Evolutionary conservation across 2,888 invertebrate species (phyloP).

Genomic region (Lutraria lutraria): DNA sequence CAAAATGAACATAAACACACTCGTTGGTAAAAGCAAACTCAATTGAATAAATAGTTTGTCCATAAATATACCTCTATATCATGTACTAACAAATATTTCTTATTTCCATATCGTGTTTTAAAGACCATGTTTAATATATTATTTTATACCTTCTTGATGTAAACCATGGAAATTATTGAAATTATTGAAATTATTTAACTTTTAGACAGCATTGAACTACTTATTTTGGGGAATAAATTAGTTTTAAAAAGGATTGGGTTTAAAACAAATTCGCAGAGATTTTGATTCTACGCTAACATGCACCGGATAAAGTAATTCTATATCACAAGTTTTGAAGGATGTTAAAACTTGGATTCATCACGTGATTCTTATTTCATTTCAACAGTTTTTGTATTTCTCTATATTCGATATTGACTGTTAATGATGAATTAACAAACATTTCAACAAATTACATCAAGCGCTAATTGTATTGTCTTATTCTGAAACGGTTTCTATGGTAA

Average conservation of each 20-base stretch:
- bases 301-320: no score
- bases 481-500: slow-evolving; percentile 11
- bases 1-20: slow-evolving; percentile 24
- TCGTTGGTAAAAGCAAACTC: neutral
- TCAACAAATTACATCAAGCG: neutral
- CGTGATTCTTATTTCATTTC: neutral
- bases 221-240: no score
- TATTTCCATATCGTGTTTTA: neutral
- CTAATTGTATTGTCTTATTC: neutral
- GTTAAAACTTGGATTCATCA: neutral
- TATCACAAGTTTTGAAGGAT: neutral
- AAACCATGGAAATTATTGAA: neutral
- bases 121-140: neutral
- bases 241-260: no score
- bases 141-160: neutral
- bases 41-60: neutral
- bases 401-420: neutral
- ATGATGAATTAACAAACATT: neutral
- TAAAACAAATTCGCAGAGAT: no score
- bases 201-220: no score
- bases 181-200: no score
- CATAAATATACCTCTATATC: neutral
- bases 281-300: no score
- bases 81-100: slow-evolving; percentile 9
- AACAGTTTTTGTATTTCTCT: neutral